Evolutionary conservation across 2,888 invertebrate genomes (phyloP), one percentile per base, ranked within the genome.

Genomic region (Brachyptera putata): DNA sequence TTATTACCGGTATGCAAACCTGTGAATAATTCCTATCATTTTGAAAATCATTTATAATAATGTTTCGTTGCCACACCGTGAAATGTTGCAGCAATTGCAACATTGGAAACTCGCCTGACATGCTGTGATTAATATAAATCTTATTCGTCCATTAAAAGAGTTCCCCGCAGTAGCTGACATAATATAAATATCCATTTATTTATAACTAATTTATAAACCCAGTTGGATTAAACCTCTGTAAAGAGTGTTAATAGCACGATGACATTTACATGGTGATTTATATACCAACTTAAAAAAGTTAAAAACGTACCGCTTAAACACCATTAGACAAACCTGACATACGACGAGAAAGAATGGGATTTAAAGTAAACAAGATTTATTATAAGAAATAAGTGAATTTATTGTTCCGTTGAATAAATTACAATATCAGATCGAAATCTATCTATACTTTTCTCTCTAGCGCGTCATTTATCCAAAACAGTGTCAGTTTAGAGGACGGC

Each of bases 191-290:
- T 53, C 53, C 53, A 53, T 36, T 53, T 53, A 53, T 36, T 53
- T 53, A 53, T 53, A 22, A 46, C 46, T 22, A 46, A 46, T 46
- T 46, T 21, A 46, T 46, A 46, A 24, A 22, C 46, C 22, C 46
- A n/a, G 46, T 46, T 22, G 46, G 46, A 46, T 46, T 46, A 24
- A 22, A 46, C 2, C 7, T 18, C 46, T 46, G 9, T 3, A 53
- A 34, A 53, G 18, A 53, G 53, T 53, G 53, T 53, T 53, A 53
- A 53, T 30, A 53, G 53, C 36, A 16, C 13, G 30, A 37, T 34
- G 53, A 53, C 53, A 53, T 36, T 30, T n/a, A 53, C 36, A 18
- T 13, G 36, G 26, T 53, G 53, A 53, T 53, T 53, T 53, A 53
- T 53, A 14, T 22, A 22, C 9, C 13, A 11, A 46, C 46, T 46